These are phyloP conservation scores for Cryptoleucopteryx plumbea DNA, from an alignment of 2,113 vertebrate genomes.

Conservation along the genomic window DNA sequence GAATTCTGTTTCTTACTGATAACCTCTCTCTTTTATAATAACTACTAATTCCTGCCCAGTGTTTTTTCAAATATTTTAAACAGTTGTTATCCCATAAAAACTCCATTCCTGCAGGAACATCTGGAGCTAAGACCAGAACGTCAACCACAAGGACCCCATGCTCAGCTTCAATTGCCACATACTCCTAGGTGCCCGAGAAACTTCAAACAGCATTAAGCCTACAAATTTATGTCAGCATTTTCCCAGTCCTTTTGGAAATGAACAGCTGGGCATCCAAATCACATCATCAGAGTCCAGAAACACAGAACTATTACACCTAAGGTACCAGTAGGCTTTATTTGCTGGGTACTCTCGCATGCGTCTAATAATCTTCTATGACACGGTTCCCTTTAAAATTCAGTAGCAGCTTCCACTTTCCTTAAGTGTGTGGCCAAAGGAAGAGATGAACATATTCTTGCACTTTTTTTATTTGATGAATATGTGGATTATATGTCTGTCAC, in stretches of 20 bases:
- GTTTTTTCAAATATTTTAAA: background rate
- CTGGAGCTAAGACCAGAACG: background rate
- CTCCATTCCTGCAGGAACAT: background rate
- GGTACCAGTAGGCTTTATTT: background rate
- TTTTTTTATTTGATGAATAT: background rate
- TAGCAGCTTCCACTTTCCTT: background rate
- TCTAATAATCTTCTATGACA: background rate
- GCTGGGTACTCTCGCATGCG: background rate
- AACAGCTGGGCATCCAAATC: background rate
- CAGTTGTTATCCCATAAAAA: background rate
- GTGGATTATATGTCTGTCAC: background rate
- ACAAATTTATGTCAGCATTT: background rate
- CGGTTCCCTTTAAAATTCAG: background rate
- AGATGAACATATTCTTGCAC: background rate
- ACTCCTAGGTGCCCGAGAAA: background rate
- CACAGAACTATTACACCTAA: background rate
- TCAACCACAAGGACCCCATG: background rate
- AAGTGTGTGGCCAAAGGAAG: background rate
- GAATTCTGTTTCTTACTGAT: background rate
- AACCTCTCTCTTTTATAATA: background rate
- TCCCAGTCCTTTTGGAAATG: background rate
- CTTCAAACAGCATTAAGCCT: background rate
- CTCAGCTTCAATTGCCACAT: background rate
- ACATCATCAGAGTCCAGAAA: background rate
- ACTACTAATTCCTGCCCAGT: background rate